Base-by-base conservation (phyloP, 2,113 vertebrate species). In the Pholis gunnellus region DNA sequence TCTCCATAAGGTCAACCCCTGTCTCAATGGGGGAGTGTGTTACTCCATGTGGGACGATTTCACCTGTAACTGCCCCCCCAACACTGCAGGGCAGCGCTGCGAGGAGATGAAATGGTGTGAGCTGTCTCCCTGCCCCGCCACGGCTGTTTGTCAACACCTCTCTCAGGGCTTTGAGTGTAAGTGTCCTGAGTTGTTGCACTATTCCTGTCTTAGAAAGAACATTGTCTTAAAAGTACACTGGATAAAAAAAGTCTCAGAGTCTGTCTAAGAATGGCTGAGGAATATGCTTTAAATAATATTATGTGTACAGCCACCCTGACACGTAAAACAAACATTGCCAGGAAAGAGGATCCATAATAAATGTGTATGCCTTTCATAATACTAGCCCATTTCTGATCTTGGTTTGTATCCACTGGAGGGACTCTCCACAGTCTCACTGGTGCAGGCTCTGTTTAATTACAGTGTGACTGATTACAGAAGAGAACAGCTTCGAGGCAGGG, bases 91-190 rank as follows among this genome's bases (percentile, higher is more conserved):
- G 78, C 96, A 92, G 81, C 91, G 92, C 31, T 98, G 97, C 1
- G 95, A 98, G 74, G 93, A 96, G 66, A 94, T 97, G 6, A 95
- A 91, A 61, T 98, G 97, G 97, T 99, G 97, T 84, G 96, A 96
- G 71, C 94, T 96, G 82, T 93, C 75, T 18, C 97, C 96, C 0
- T 99, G 98, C 56, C 96, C 97, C 5, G 60, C 90, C 3, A 57
- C 84, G n/a, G 91, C 97, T 34, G 84, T 89, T 17, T 99, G 97
- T 87, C 95, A 93, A 82, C 71, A 74, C 44, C 91, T 93, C 42
- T 83, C 90, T 59, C 93, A 83, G 75, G 98, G 98, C 82, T 99
- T 97, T 86, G 97, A 99, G 89, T 98, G 98, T 98, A 94, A 92
- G 98, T 92, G 25, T 74, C 67, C 44, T 69, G 7, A 69, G n/a